phyloP scores from a whole-genome alignment of 2,888 invertebrate genomes.

The Marasmarcha lunaedactyla region DNA sequence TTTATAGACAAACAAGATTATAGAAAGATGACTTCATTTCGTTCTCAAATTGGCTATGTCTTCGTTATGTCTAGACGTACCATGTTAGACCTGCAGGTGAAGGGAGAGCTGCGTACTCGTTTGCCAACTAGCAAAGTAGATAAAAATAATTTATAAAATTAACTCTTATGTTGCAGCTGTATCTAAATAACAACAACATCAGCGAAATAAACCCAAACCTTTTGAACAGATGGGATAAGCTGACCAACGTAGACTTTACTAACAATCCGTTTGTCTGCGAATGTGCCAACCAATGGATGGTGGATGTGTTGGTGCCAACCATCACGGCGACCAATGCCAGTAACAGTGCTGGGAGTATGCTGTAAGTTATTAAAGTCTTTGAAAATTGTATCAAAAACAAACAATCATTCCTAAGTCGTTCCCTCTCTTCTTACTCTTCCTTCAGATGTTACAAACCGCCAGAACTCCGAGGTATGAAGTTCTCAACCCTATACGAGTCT shows the following conservation, averaged over 20 bases:
- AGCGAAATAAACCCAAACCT: slow-evolving; percentile 68
- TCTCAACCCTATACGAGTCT: slow-evolving; percentile 19
- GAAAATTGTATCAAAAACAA: too few relatives aligned
- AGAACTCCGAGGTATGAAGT: slow-evolving; percentile 26
- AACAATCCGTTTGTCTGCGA: slow-evolving; percentile 83
- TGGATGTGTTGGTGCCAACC: slow-evolving; percentile 70
- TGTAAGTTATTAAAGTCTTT: slow-evolving; percentile 31
- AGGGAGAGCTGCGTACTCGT: too few relatives aligned
- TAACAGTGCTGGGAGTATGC: slow-evolving; percentile 35
- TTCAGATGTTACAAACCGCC: slow-evolving; percentile 30
- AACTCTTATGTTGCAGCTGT: slow-evolving; percentile 63
- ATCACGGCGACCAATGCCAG: slow-evolving; percentile 38
- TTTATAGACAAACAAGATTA: too few relatives aligned
- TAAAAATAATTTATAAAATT: too few relatives aligned
- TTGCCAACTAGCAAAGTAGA: too few relatives aligned
- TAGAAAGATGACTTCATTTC: too few relatives aligned
- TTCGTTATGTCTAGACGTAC: too few relatives aligned
- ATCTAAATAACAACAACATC: slow-evolving; percentile 78
- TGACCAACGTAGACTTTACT: slow-evolving; percentile 73
- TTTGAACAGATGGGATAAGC: slow-evolving; percentile 74
- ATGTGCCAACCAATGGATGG: slow-evolving; percentile 78
- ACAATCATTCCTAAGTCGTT: too few relatives aligned
- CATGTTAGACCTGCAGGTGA: too few relatives aligned
- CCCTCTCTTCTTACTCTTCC: slow-evolving; percentile 5
- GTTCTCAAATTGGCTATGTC: too few relatives aligned